phyloP scores from a whole-genome alignment of 2,797 vertebrate species.

The Parauchenoglanis ngamensis region DNA sequence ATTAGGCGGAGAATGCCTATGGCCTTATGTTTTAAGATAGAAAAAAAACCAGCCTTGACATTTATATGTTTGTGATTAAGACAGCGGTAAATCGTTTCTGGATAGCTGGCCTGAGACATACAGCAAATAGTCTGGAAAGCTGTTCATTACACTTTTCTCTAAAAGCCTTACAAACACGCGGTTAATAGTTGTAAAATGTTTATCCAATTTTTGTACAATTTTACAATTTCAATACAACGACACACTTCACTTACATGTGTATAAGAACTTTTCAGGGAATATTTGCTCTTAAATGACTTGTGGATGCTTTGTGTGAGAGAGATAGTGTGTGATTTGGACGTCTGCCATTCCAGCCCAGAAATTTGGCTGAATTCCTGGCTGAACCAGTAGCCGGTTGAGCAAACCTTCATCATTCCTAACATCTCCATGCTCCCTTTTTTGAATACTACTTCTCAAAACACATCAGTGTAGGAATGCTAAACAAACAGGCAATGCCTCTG shows the following conservation, averaged over 20 bases:
- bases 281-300: background rate
- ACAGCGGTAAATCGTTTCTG: slow-evolving; percentile 38
- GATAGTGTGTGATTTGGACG: slow-evolving; percentile 6
- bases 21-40: slow-evolving; percentile 7
- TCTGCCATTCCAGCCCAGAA: slow-evolving; percentile 39
- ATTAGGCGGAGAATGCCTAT: slow-evolving; percentile 38
- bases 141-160: background rate
- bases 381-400: slow-evolving; percentile 69
- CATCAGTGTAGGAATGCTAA: slow-evolving; percentile 70
- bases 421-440: slow-evolving; percentile 40
- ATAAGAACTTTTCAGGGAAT: background rate
- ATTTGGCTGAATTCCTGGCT: slow-evolving; percentile 64
- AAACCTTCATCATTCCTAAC: slow-evolving; percentile 63
- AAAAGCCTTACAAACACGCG: background rate
- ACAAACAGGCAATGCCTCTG: slow-evolving; percentile 64
- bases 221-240: background rate
- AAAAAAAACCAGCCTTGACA: slow-evolving; percentile 8
- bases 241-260: background rate
- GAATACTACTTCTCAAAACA: slow-evolving; percentile 71
- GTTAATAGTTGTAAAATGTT: background rate
- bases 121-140: too few relatives aligned
- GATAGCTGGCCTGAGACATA: background rate
- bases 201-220: background rate
- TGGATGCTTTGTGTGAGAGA: background rate
- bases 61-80: slow-evolving; percentile 38